phyloP scores from a whole-genome alignment of 1,140 invertebrate genomes.

The Dryas iulia region DNA sequence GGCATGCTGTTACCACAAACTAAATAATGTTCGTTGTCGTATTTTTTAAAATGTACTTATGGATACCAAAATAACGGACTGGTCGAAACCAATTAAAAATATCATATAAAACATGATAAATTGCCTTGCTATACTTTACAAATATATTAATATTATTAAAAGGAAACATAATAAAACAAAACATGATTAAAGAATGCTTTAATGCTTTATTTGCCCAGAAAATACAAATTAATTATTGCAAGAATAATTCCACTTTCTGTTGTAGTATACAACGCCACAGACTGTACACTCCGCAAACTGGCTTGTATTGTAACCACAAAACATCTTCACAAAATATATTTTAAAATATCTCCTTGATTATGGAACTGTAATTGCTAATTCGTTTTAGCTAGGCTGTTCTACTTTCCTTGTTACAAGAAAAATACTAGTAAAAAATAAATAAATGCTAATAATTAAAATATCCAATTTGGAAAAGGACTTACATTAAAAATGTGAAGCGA shows the following conservation, averaged over 20 bases:
- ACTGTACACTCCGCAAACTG: constrained; percentile 23
- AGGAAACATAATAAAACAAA: constrained; percentile 40
- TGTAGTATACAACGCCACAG: constrained; percentile 45
- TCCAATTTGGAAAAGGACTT: constrained; percentile 4
- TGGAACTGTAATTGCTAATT: constrained; percentile 65
- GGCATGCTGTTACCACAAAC: no score
- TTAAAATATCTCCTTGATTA: constrained; percentile 64
- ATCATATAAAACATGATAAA: no score
- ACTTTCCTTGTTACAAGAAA: constrained; percentile 51
- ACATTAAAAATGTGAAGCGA: neutral
- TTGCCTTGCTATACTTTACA: no score
- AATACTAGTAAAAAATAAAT: constrained; percentile 39
- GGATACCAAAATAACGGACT: no score
- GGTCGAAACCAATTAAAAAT: no score
- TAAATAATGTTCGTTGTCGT: no score
- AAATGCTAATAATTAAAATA: constrained; percentile 53
- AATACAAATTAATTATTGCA: constrained; percentile 77
- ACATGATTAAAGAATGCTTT: constrained; percentile 52
- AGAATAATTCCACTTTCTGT: constrained; percentile 64
- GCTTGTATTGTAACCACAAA: constrained; percentile 61
- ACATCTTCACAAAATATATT: constrained; percentile 73
- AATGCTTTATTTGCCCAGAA: constrained; percentile 78
- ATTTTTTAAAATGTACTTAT: no score
- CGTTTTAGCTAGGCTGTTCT: constrained; percentile 49
- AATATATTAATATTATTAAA: no score